These are phyloP conservation scores for Lacerta agilis DNA, from an alignment of 2,797 vertebrate genomes.

Conservation along the genomic window DNA sequence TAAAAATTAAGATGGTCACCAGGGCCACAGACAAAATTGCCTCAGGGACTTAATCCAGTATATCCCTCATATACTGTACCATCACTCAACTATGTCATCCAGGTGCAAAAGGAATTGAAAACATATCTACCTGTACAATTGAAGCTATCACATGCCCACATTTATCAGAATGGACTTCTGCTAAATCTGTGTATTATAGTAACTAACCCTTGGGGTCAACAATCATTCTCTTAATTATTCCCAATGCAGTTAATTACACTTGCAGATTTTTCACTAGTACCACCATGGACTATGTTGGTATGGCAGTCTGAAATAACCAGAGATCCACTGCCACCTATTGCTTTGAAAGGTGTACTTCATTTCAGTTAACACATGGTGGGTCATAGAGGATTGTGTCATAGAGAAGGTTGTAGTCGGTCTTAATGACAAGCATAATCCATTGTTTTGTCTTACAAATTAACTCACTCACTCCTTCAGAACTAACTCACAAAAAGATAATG, in stretches of 20 bases:
- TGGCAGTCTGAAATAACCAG: background rate
- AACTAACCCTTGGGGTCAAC: background rate
- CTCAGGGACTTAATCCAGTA: no score
- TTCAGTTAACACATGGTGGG: background rate
- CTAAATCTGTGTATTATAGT: background rate
- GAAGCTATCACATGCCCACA: background rate
- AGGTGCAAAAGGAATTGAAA: background rate
- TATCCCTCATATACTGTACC: background rate
- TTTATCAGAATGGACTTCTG: background rate
- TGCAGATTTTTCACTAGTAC: background rate
- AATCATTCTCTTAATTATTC: background rate
- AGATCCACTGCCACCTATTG: conserved; percentile 3
- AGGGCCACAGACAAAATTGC: background rate
- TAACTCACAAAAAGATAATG: background rate
- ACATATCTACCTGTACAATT: background rate
- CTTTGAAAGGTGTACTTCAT: background rate
- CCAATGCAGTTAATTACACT: no score
- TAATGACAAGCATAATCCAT: background rate
- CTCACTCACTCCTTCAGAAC: background rate
- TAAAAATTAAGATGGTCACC: background rate
- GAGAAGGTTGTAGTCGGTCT: no score
- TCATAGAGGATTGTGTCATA: background rate
- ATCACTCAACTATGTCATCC: no score
- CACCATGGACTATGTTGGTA: no score
- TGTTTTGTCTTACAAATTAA: background rate